Evolutionary conservation across 2,888 invertebrate genomes (phyloP).

Genomic region (Nysson spinosus): DNA sequence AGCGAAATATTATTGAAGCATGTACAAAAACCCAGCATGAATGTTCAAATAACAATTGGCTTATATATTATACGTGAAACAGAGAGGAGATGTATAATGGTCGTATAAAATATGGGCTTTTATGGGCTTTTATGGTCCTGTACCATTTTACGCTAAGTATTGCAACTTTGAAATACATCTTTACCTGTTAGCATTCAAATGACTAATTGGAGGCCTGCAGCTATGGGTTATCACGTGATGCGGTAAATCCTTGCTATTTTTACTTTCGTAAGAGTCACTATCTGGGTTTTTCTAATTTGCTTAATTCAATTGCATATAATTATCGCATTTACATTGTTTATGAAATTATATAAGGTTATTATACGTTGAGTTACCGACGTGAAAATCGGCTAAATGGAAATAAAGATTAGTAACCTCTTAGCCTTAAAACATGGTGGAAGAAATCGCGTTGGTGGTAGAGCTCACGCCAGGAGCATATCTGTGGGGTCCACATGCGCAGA

Average conservation of each 20-base stretch:
- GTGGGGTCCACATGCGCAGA: too few species aligned
- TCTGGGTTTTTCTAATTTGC: too few species aligned
- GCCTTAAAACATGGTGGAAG: conserved; percentile 66
- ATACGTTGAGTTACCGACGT: too few species aligned
- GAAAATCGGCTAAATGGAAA: conserved; percentile 25
- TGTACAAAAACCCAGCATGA: too few species aligned
- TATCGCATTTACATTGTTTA: background rate
- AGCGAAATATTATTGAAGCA: background rate
- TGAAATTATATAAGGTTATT: background rate
- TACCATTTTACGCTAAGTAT: too few species aligned
- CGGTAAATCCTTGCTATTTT: conserved; percentile 5
- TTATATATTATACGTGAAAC: too few species aligned
- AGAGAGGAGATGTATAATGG: too few species aligned
- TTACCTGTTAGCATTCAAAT: conserved; percentile 36
- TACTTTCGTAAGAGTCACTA: background rate
- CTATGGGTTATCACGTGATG: conserved; percentile 48
- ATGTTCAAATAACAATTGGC: too few species aligned
- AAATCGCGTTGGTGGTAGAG: conserved; percentile 52
- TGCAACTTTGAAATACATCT: conserved; percentile 2
- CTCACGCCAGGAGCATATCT: too few species aligned
- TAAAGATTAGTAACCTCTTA: conserved; percentile 30
- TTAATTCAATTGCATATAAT: too few species aligned
- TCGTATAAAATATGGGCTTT: too few species aligned
- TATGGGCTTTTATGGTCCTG: too few species aligned
- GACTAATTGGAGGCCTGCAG: conserved; percentile 56